Evolutionary conservation across 2,888 invertebrate species (phyloP).

Genomic region (Hirtodrosophila confusa): DNA sequence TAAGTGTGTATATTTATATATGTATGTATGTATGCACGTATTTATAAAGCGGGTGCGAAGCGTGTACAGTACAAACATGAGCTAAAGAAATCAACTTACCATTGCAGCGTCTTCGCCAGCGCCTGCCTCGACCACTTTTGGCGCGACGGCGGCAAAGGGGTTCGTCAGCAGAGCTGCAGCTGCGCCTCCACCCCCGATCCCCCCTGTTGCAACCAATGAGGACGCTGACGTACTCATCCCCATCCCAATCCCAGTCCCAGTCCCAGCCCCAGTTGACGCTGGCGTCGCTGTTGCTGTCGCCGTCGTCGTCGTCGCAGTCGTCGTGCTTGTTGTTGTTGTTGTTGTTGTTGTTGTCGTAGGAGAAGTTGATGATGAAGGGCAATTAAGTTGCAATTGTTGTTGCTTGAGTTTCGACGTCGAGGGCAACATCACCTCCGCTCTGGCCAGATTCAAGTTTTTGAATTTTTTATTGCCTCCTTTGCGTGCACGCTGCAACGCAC

Average conservation of each 20-base stretch:
- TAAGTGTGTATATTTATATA: constrained; percentile 5
- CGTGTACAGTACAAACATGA: constrained; percentile 40
- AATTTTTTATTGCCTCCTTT: constrained; percentile 79
- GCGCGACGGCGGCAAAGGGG: constrained; percentile 52
- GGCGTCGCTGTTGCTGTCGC: constrained; percentile 29
- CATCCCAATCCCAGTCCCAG: constrained; percentile 9
- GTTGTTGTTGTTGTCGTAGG: constrained; percentile 42
- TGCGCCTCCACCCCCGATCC: constrained; percentile 40
- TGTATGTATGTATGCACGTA: constrained; percentile 1
- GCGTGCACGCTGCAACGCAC: constrained; percentile 66
- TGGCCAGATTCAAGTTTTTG: constrained; percentile 81
- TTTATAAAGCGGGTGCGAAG: constrained; percentile 31
- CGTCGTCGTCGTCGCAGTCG: constrained; percentile 9
- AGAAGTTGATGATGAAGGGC: constrained; percentile 49
- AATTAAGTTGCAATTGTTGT: constrained; percentile 75
- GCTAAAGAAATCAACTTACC: constrained; percentile 71
- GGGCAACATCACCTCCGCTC: constrained; percentile 81
- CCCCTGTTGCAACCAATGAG: constrained; percentile 13
- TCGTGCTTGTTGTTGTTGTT: constrained; percentile 26
- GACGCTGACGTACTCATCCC: constrained; percentile 16
- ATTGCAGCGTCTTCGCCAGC: constrained; percentile 65
- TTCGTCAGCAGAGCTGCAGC: constrained; percentile 50
- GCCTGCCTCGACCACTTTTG: constrained; percentile 45
- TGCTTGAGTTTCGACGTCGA: constrained; percentile 80
- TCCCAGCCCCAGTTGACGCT: constrained; percentile 17